Percentiles rank a stretch among this genome's conserved stretches.
These are phyloP conservation scores for Coleophora flavipennella DNA, from an alignment of 2,888 invertebrate genomes.

Conservation along the genomic window DNA sequence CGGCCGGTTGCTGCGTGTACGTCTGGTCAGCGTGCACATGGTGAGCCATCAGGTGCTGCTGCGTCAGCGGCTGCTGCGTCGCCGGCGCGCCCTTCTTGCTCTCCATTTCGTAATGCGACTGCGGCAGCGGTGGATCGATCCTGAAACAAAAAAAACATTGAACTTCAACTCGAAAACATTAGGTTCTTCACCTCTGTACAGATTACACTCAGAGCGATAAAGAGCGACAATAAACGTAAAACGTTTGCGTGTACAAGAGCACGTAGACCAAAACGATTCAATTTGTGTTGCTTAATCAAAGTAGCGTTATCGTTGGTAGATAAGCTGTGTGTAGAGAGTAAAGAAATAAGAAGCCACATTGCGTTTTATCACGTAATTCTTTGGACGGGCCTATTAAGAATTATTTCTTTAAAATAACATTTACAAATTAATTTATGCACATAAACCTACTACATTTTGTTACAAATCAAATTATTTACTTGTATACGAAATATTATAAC, in stretches of 20 bases:
- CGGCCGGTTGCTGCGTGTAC: constrained; percentile 59
- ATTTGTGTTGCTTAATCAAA: constrained; percentile 42
- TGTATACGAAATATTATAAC: too few species aligned
- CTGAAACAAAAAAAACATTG: constrained; percentile 56
- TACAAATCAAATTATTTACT: too few species aligned
- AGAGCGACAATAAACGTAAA: constrained; percentile 11
- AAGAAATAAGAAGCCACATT: constrained; percentile 22
- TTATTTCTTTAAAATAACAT: too few species aligned
- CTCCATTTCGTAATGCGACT: constrained; percentile 76
- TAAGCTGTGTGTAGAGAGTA: constrained; percentile 27
- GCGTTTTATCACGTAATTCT: constrained; percentile 26
- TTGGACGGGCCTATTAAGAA: too few species aligned
- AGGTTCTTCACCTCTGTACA: too few species aligned
- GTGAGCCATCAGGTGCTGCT: constrained; percentile 60
- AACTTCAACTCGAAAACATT: too few species aligned
- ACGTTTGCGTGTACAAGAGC: constrained; percentile 15
- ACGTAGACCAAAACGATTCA: constrained; percentile 36
- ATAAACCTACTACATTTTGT: too few species aligned
- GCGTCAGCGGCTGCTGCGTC: constrained; percentile 70
- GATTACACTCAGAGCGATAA: background rate
- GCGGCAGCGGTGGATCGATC: constrained; percentile 81
- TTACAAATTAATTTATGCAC: too few species aligned
- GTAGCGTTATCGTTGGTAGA: constrained; percentile 37
- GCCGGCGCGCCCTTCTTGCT: constrained; percentile 72
- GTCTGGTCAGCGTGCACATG: constrained; percentile 65